Evolutionary conservation across 2,113 vertebrate species (phyloP).

Genomic region (Lophochroa leadbeateri): DNA sequence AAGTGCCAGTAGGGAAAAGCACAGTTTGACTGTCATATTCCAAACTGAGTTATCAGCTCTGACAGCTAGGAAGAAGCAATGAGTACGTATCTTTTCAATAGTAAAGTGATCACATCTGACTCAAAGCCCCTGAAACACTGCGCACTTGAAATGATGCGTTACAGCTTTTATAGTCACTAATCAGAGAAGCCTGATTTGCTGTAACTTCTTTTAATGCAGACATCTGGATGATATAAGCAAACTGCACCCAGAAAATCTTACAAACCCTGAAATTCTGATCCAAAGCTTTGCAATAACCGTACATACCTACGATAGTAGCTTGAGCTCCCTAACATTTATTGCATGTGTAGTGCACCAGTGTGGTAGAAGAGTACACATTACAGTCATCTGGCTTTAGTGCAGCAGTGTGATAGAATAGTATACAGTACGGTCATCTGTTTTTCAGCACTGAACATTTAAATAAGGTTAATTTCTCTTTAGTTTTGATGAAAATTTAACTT

Average conservation of each 20-base stretch:
- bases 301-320: background rate
- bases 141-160: background rate
- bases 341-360: background rate
- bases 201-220: background rate
- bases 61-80: background rate
- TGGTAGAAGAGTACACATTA: background rate
- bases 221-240: background rate
- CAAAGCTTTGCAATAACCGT: background rate
- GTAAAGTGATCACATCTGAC: conserved; percentile 38
- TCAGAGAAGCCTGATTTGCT: background rate
- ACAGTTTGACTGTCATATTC: background rate
- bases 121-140: background rate
- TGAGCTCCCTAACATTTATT: background rate
- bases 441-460: conserved; percentile 12
- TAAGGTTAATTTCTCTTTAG: background rate
- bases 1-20: conserved; percentile 22
- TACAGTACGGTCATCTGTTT: background rate
- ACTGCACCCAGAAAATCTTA: background rate
- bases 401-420: background rate
- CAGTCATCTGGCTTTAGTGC: background rate
- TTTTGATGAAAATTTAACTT: conserved; percentile 12
- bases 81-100: background rate
- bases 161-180: background rate
- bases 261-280: background rate
- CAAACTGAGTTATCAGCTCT: conserved; percentile 37